Base-by-base conservation (phyloP, 2,113 vertebrate genomes). In the Rhipidura dahli region DNA sequence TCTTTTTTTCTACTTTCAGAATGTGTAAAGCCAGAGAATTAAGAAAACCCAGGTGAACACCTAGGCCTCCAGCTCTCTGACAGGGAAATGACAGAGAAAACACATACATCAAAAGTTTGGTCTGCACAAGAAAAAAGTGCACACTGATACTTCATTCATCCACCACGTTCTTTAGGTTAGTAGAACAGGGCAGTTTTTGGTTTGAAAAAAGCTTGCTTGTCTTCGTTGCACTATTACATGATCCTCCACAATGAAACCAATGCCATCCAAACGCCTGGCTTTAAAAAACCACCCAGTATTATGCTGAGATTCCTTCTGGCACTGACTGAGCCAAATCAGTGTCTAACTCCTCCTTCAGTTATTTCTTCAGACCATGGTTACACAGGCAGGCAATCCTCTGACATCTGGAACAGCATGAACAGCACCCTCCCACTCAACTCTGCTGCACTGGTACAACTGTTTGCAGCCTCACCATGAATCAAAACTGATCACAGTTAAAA, bases 401-500 rank as follows among this genome's bases (percentile, higher is more conserved):
- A 71, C 68, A 83, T 54, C 44, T 65, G 90, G 37, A 76, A 31
- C 42, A 60, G 87, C 69, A 42, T 1, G 22, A 89, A 42, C 77
- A 84, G 69, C 70, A 85, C 39, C 53, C 75, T 88, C 88, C 82
- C 82, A 88, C 75, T 73, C 92, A 63, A 13, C 59, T 9, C 66
- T 42, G 40, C 82, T 54, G 68, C 9, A 42, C 59, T 57, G 33
- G 31, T 70, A 63, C 92, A 86, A 92, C 71, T 37, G 64, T 80
- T 47, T 64, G 57, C 75, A 97, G 75, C 63, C 73, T 84, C 66
- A 21, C 68, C 64, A 65, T 30, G 83, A 93, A 92, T 70, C 83
- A 87, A 94, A 95, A 86, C 6, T 51, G 83, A 91, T 37, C 3
- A 0, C 60, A 66, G 93, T 89, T 87, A 94, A 96, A 95, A 96